Evolutionary conservation across 2,888 invertebrate genomes (phyloP), one percentile per base, ranked within the genome.

Genomic region (Apoderus coryli): DNA sequence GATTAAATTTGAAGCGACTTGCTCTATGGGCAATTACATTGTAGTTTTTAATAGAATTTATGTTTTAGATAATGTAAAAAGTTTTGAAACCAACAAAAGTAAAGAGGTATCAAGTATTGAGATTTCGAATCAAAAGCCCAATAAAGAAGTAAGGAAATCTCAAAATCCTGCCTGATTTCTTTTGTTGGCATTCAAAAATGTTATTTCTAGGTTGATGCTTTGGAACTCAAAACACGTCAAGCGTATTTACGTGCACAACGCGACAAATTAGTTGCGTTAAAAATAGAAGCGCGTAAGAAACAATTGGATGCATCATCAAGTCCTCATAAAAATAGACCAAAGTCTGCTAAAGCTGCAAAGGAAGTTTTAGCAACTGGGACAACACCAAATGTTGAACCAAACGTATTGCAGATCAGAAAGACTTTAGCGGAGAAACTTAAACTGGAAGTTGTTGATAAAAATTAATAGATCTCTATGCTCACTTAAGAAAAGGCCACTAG

Each of bases 241-340:
- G 76, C 80, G 41, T 93, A 92, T 55, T 61, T 95, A 33, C 73
- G 80, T 31, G 74, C 80, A 36, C 92, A 93, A 53, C 68, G 93
- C 13, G 93, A 93, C 56, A 88, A 90, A 52, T 65, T 95, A 30
- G 65, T 93, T 24, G 81, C 81, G 11, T 61, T 92, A 50, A 95
- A 93, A 58, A 84, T 81, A 50, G 77, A 81, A 52, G 88, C 81
- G 12, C 68, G 93, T 11, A 79, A 82, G 49, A 77, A 79, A 43
- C 74, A 82, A 51, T 61, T 90, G 4, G 59, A 59, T 1, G 63
- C 63, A 25, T 47, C 53, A 35, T 59, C 56, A 44, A 37, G 33
- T 6, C 34, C 29, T 5, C 26, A 38, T 0, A 46, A 42, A 25
- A 35, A 40, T 4, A 52, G 77, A 15, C 86, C 86, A 1, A 72